Base-by-base conservation (phyloP, 2,113 vertebrate genomes). In the Chrysemys picta region DNA sequence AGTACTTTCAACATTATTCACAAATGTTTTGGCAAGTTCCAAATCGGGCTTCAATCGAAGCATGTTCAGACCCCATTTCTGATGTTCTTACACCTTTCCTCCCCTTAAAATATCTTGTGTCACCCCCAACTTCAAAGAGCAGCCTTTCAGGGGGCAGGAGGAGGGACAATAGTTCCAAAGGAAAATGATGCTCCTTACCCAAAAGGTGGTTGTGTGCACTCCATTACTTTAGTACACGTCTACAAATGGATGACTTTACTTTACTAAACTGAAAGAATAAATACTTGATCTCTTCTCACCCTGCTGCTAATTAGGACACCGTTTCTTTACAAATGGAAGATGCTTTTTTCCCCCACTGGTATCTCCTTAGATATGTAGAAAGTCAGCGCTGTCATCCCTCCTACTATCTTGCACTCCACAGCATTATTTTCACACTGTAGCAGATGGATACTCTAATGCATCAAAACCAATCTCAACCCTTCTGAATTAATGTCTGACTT, bases 401-500 rank as follows among this genome's bases (percentile, higher is more conserved):
- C 59, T 69, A 81, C 94, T 87, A 84, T 97, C 76, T 86, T 93
- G 83, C 87, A 91, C 89, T 94, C 85, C 95, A 76, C n/a, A 85
- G 59, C 84, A 76, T 94, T 97, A 94, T 96, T 95, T 95, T 98
- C 95, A 94, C 91, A 82, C 93, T 97, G 95, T 93, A 94, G 11
- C 91, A 96, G 91, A 94, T 14, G 81, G 84, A 94, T 94, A 95
- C 86, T 98, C 95, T 76, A 95, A 93, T 96, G 97, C 97, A 98
- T 98, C 94, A 98, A 98, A 98, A 98, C 98, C 97, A 98, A 96
- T 98, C 98, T 98, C 97, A 98, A 95, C 93, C 95, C 97, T 97
- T 93, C 96, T 96, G 97, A 98, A 98, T 98, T 98, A 98, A 98
- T 98, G 98, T 97, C 95, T 96, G 97, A 78, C 59, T 97, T 97